phyloP scores from a whole-genome alignment of 2,797 vertebrate genomes.

The Tragelaphus eurycerus region DNA sequence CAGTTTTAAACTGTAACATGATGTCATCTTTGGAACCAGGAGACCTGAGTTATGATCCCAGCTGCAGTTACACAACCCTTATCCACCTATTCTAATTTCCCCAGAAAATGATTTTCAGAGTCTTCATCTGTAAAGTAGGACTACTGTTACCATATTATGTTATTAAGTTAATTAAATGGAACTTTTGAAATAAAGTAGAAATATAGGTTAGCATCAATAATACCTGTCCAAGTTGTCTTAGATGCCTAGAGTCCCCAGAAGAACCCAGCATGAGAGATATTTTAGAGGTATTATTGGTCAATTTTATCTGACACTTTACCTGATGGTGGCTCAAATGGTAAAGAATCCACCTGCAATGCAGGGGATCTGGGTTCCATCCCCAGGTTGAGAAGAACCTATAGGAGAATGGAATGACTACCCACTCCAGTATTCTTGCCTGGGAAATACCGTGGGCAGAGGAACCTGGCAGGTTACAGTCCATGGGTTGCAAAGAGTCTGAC shows the following conservation, averaged over 20 bases:
- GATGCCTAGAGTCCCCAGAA: neutral
- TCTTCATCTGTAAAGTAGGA: neutral
- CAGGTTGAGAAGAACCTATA: neutral
- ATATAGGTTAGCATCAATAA: neutral
- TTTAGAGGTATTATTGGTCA: neutral
- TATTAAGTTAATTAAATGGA: conserved; percentile 19
- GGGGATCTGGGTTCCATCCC: neutral
- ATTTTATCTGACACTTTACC: neutral
- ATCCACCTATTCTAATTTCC: neutral
- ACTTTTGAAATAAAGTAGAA: neutral
- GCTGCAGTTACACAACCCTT: neutral
- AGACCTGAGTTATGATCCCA: neutral
- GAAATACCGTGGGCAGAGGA: neutral
- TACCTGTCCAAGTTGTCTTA: neutral
- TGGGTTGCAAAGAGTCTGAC: neutral
- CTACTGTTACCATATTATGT: neutral
- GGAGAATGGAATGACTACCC: neutral
- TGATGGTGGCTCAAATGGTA: neutral
- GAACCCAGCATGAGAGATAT: neutral
- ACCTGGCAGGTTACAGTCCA: neutral
- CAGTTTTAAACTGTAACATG: conserved; percentile 37
- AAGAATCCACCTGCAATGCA: neutral
- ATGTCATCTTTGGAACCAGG: neutral
- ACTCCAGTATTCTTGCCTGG: neutral
- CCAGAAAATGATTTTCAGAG: neutral